Evolutionary conservation across 2,888 invertebrate genomes (phyloP), one percentile per base, ranked within the genome.

Genomic region (Coelopa pilipes): DNA sequence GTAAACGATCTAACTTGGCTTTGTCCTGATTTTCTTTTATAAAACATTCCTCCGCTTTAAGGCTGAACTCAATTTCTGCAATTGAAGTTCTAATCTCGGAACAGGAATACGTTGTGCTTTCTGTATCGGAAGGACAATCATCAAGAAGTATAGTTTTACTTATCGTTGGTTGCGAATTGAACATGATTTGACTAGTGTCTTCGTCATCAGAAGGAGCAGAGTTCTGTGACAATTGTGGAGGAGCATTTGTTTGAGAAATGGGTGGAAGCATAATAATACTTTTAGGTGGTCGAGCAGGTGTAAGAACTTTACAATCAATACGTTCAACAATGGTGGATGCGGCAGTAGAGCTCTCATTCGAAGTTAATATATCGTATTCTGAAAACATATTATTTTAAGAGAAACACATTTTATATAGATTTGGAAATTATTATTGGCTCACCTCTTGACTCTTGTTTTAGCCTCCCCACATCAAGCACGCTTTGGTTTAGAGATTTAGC

Each of bases 1-100:
- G 93, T 1, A 94, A 86, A 75, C 88, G 80, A n/a, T 85, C 80
- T 1, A 87, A 62, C 47, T 88, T 88, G n/a, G 88, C 87, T 55
- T 82, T 77, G 75, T 83, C 84, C 5, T 78, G 79, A 5, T 78
- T 76, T 50, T 80, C 79, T 9, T 60, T 57, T 15, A 70, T 74
- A 1, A 77, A 24, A 5, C 78, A 73, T 46, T 84, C 82, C 69
- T 86, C 86, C 0, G 78, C 75, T 49, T 79, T 69, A 3, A 84
- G 69, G 15, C 81, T 79, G 15, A 67, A 21, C 1, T 78, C 76
- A 59, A 88, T 85, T 72, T 86, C 82, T 4, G 80, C 81, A 21
- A 87, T 67, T 1, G 84, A 80, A 7, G 82, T 81, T 17, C 76
- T 74, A 9, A 82, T 65, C 65, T 82, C 81, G 0, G 77, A 77